phyloP scores from a whole-genome alignment of 2,888 invertebrate genomes.

The Silvanus unidentatus region DNA sequence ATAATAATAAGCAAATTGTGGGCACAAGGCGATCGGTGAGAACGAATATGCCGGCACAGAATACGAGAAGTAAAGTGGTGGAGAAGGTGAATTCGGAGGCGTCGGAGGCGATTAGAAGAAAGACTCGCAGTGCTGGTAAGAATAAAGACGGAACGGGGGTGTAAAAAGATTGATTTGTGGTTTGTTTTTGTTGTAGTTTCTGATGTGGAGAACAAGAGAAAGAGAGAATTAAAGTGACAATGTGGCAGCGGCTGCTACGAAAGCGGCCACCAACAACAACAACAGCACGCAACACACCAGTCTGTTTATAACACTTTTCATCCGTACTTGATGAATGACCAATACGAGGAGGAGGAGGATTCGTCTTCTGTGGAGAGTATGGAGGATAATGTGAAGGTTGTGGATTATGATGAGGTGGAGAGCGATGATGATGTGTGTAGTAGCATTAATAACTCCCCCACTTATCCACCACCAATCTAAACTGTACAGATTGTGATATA shows the following conservation, averaged over 20 bases:
- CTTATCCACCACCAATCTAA: constrained; percentile 19
- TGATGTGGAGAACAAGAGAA: constrained; percentile 44
- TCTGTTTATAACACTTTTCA: no score
- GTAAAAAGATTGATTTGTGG: background rate
- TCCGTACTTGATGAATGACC: constrained; percentile 15
- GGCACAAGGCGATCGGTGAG: constrained; percentile 41
- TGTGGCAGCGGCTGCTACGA: constrained; percentile 41
- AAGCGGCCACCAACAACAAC: constrained; percentile 30
- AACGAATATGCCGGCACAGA: constrained; percentile 36
- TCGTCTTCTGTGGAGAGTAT: constrained; percentile 20
- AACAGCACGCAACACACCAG: constrained; percentile 20
- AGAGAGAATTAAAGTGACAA: constrained; percentile 49
- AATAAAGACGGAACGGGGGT: background rate
- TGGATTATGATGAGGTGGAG: constrained; percentile 6
- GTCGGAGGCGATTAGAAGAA: constrained; percentile 47
- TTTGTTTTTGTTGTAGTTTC: constrained; percentile 35
- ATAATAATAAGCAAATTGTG: constrained; percentile 25
- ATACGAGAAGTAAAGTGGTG: constrained; percentile 42
- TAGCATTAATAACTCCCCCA: background rate
- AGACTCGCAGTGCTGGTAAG: constrained; percentile 68
- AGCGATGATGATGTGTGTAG: constrained; percentile 1
- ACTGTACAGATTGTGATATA: constrained; percentile 44
- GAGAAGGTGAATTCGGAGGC: no score
- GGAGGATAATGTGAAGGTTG: constrained; percentile 20
- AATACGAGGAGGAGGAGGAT: constrained; percentile 23